Conservation (phyloP, 1,140 invertebrate genomes). For the Frieseomelitta varia region DNA sequence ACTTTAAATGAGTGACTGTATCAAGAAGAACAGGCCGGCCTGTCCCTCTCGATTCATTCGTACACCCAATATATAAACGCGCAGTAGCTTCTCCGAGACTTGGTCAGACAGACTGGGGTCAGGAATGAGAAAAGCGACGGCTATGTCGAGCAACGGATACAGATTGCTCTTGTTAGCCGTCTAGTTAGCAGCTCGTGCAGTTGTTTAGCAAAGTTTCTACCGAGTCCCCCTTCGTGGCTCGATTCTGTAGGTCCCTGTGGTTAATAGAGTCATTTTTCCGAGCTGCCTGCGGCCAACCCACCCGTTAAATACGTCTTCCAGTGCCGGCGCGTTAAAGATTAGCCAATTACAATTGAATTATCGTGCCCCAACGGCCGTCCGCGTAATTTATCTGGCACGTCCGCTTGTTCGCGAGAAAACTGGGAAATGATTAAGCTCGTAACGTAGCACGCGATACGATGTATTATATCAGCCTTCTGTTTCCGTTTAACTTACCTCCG, state of each 20-base stretch:
- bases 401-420: constrained; percentile 24
- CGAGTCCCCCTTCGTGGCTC: constrained; percentile 58
- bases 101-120: background rate
- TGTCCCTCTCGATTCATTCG: background rate
- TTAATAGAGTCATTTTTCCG: constrained; percentile 83
- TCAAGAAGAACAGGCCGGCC: rapidly evolving
- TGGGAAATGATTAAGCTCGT: constrained; percentile 54
- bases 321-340: constrained; percentile 77
- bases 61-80: background rate
- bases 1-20: background rate
- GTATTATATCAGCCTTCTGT: constrained; percentile 13
- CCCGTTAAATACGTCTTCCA: constrained; percentile 72
- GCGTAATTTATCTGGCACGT: constrained; percentile 74
- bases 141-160: constrained; percentile 67
- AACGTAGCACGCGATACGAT: constrained; percentile 24
- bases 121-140: constrained; percentile 41
- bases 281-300: constrained; percentile 59
- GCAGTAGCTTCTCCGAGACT: background rate
- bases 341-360: constrained; percentile 83
- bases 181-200: constrained; percentile 77
- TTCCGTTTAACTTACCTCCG: background rate
- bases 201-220: constrained; percentile 77
- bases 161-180: constrained; percentile 78
- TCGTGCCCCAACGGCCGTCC: constrained; percentile 60
- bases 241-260: constrained; percentile 66